These are phyloP conservation scores for Ischnus inquisitorius DNA, from an alignment of 2,888 invertebrate genomes.

Conservation along the genomic window DNA sequence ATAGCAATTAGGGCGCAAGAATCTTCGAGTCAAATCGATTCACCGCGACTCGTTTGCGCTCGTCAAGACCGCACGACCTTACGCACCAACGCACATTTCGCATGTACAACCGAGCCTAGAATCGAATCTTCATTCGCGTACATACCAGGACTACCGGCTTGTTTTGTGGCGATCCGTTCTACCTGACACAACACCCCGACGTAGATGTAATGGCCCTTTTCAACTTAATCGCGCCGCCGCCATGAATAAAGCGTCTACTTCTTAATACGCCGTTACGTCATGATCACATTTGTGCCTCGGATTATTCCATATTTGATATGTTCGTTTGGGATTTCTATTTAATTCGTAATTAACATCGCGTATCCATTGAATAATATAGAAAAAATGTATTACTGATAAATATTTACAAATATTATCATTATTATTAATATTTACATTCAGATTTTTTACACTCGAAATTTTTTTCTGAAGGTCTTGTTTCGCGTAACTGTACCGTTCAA, in stretches of 20 bases:
- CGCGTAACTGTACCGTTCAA: no score
- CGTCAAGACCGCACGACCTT: constrained; percentile 63
- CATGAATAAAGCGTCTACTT: neutral
- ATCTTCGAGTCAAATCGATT: constrained; percentile 75
- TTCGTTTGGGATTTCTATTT: neutral
- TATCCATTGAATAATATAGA: neutral
- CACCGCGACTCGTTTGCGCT: constrained; percentile 76
- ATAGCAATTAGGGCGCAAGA: constrained; percentile 64
- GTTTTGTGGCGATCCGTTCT: constrained; percentile 32
- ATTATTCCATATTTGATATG: neutral
- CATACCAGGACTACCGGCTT: neutral
- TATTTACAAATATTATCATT: no score
- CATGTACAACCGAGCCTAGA: neutral
- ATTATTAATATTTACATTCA: no score
- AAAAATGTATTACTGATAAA: neutral
- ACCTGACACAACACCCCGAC: constrained; percentile 36
- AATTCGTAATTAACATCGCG: neutral
- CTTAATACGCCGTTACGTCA: neutral
- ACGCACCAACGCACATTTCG: constrained; percentile 43
- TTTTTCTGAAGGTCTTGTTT: no score
- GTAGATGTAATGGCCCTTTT: constrained; percentile 35
- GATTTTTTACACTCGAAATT: no score
- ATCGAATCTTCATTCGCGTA: constrained; percentile 13
- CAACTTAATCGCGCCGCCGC: constrained; percentile 30
- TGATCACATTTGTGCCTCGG: neutral